phyloP scores from a whole-genome alignment of 2,797 vertebrate species.

The Chelon auratus region DNA sequence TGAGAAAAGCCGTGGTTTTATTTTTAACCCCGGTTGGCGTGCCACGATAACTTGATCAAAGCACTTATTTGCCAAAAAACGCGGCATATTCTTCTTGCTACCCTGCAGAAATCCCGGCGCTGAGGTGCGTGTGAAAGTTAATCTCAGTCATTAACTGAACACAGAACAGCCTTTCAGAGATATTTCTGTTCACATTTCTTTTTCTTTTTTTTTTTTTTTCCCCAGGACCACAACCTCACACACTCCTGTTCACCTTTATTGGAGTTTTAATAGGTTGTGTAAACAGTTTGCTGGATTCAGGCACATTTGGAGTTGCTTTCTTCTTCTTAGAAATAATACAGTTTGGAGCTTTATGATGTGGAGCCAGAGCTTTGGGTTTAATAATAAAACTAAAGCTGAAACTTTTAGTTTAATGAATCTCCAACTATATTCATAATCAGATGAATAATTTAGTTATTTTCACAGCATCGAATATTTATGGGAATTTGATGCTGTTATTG shows the following conservation, averaged over 20 bases:
- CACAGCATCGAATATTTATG: too few species aligned
- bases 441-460: neutral
- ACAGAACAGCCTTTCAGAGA: conserved; percentile 27
- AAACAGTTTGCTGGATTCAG: conserved; percentile 25
- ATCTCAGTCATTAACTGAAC: conserved; percentile 33
- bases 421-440: neutral
- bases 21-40: conserved; percentile 53
- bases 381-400: neutral
- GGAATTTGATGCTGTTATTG: too few species aligned
- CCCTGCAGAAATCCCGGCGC: conserved; percentile 42
- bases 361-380: neutral
- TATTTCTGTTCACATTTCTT: conserved; percentile 20
- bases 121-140: conserved; percentile 35
- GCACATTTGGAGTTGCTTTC: neutral
- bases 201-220: too few species aligned
- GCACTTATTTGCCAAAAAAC: conserved; percentile 53
- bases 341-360: neutral
- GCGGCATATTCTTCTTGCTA: conserved; percentile 24
- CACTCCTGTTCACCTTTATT: conserved; percentile 22
- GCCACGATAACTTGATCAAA: conserved; percentile 63
- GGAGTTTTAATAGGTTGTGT: conserved; percentile 19
- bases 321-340: neutral
- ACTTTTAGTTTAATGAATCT: neutral
- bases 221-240: conserved; percentile 4
- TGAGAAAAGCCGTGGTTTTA: conserved; percentile 53